Base-by-base conservation (phyloP, 2,888 invertebrate species). In the Yponomeuta malinellus region DNA sequence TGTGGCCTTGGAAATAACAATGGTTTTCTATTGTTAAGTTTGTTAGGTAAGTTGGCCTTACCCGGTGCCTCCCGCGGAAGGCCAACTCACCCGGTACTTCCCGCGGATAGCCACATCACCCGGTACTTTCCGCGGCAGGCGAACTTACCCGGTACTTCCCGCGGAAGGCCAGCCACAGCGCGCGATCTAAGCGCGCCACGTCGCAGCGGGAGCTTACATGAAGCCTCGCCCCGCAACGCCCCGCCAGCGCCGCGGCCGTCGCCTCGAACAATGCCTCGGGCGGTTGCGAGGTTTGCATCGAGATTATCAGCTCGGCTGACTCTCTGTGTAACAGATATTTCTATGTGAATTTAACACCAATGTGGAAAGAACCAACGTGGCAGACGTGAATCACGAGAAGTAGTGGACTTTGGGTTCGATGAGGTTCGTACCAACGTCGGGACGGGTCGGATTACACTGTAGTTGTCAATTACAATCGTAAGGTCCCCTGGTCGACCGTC, bases 71-170 rank as follows among this genome's bases (percentile, higher is more conserved):
- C 5, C 43, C 8, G 9, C 8, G 9, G 5, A 43, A 43, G 43
- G 43, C 43, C 43, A 43, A 43, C 43, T 8, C 8, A 43, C 43
- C 8, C 9, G 6, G 33, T 65, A 29, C 23, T 64, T 64, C 31
- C 29, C 6, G 10, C 63, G 23, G 2, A 2, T 5, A 64, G 12
- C 15, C 15, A n/a, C 5, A 72, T 72, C 66, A 85, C 85, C 78
- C 83, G 77, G 76, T 86, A 88, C 73, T 87, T 87, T 15, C 79
- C 76, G 5, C 64, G 4, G 1, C 31, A 64, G 64, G n/a, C 29
- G 2, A 23, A 64, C 72, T 72, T 66, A 85, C 85, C 78, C 83
- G 77, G 76, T 86, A 88, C 73, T 87, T 87, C 23, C 78, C 76
- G 5, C 73, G 74, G 67, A 85, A 87, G 0, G 81, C 74, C 0